Base-by-base conservation (phyloP, 2,888 invertebrate species). In the Synanthedon andrenaeformis region DNA sequence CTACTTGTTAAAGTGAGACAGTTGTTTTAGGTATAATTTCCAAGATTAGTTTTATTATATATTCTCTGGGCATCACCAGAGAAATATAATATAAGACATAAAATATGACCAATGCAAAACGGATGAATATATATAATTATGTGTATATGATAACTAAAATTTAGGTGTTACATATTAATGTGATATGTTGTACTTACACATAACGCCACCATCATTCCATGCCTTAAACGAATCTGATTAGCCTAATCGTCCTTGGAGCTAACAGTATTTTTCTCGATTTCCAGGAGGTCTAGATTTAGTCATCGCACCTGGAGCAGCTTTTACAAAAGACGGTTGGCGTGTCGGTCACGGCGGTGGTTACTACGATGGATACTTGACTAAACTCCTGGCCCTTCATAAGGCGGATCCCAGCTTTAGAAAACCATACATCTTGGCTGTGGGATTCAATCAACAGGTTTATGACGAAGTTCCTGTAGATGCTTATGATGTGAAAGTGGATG, bases 261-360 rank as follows among this genome's bases (percentile, higher is more conserved):
- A 35, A 35, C 35, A 2, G 35, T 35, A 23, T 23, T 10, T 35
- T 10, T 35, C 8, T 35, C 10, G 10, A 10, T 49, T 23, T 52
- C 1, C 69, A 91, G 94, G 92, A 59, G 94, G 93, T 42, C 80
- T 97, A 48, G 96, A 97, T 80, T 81, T 97, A 55, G 89, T 97
- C 49, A 81, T 97, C 52, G 83, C 93, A 50, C 97, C 96, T 14
- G 96, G 96, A 10, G 90, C 96, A 14, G 96, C 92, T 3, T 97
- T 96, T 74, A 92, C 94, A 0, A 69, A 63, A 41, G 68, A 78
- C 35, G 78, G 85, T 4, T 86, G 89, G 58, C 90, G 97, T 17
- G 71, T 92, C 57, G 94, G 93, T 0, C 91, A 95, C 68, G 96
- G 96, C 11, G 94, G 92, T 83, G 96, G 96, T 3, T 96, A 94